Conservation (phyloP, 2,888 invertebrate genomes). For the Campopleginae sp. region DNA sequence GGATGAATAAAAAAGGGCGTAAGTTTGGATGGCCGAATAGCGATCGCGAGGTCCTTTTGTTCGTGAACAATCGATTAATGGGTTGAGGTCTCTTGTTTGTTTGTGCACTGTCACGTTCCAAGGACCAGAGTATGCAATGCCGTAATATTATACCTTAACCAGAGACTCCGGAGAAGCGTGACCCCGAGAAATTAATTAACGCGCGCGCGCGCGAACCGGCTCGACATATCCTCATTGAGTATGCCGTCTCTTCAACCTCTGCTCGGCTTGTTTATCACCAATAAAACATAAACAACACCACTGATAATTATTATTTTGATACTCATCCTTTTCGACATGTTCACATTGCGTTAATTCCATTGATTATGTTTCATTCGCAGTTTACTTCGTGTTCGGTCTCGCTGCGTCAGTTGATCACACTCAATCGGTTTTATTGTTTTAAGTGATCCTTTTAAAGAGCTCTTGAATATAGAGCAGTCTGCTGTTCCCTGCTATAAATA, state of each 20-base stretch:
- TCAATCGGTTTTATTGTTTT: not conserved
- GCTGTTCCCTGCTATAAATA: not conserved
- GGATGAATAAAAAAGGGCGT: conserved; percentile 2
- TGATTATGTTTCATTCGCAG: conserved; percentile 3
- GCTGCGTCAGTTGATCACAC: not conserved
- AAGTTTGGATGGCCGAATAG: not conserved
- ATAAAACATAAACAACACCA: conserved; percentile 8
- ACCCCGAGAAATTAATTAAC: conserved; percentile 52
- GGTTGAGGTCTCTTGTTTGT: conserved; percentile 1
- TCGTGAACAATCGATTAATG: not conserved
- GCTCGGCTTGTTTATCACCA: not conserved
- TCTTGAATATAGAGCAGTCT: not conserved
- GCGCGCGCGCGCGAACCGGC: not conserved
- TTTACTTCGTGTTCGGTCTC: not conserved
- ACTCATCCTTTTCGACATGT: not conserved
- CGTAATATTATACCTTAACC: conserved; percentile 45
- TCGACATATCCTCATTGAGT: conserved; percentile 30
- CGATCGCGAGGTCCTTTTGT: not conserved
- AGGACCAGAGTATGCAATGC: conserved; percentile 9
- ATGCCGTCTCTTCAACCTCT: not conserved
- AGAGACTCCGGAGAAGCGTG: conserved; percentile 39
- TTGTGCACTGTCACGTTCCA: conserved; percentile 40
- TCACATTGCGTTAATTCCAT: not conserved
- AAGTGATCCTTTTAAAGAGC: no score
- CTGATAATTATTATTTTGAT: not conserved